Conservation (phyloP, 1,140 invertebrate species). For the Drosophila saltans region DNA sequence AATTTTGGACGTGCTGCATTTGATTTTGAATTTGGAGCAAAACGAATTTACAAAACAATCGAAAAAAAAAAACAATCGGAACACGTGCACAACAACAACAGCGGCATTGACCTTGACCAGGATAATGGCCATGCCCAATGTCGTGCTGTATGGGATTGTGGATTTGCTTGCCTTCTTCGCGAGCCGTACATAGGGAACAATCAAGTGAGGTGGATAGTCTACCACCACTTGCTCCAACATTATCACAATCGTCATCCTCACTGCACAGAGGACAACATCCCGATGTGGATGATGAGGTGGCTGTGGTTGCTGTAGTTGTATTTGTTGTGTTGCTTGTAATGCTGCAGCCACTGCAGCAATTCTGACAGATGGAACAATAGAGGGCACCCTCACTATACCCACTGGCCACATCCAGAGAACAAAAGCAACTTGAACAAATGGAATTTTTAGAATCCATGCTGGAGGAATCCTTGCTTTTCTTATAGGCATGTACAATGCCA, state of each 20-base stretch:
- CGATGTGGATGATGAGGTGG: constrained; percentile 36
- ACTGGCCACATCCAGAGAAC: constrained; percentile 56
- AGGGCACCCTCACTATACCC: constrained; percentile 72
- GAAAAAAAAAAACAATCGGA: constrained; percentile 45
- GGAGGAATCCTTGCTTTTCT: constrained; percentile 52
- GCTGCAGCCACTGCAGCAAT: constrained; percentile 50
- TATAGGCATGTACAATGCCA: constrained; percentile 84
- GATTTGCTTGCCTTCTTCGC: constrained; percentile 81
- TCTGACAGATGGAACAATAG: constrained; percentile 74
- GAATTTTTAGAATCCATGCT: constrained; percentile 59
- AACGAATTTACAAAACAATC: constrained; percentile 83
- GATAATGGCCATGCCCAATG: constrained; percentile 25
- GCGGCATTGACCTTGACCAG: constrained; percentile 30
- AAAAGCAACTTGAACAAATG: constrained; percentile 57
- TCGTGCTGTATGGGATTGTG: constrained; percentile 19
- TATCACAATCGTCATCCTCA: constrained; percentile 42
- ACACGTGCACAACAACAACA: constrained; percentile 75
- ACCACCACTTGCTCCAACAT: constrained; percentile 1
- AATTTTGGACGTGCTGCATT: constrained; percentile 60
- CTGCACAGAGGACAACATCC: constrained; percentile 73
- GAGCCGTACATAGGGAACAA: constrained; percentile 70
- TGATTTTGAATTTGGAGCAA: constrained; percentile 79
- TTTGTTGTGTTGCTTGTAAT: constrained; percentile 61
- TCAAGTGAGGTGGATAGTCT: constrained; percentile 61
- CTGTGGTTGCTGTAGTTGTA: constrained; percentile 63